These are phyloP conservation scores for Zaprionus taronus DNA, from an alignment of 1,140 invertebrate species.

Conservation along the genomic window DNA sequence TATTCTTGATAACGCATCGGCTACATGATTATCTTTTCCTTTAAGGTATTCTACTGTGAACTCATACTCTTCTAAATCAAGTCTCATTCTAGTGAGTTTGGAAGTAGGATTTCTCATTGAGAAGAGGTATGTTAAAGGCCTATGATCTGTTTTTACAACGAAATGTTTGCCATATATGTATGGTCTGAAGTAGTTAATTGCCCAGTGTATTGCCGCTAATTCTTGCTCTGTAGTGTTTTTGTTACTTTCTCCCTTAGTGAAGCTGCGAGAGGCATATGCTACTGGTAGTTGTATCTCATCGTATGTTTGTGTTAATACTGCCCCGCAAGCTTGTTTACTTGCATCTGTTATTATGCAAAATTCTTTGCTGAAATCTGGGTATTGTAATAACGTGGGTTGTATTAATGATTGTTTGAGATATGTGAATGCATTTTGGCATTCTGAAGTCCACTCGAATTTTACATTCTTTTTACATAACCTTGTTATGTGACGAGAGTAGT, in stretches of 20 bases:
- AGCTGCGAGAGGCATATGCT: slow-evolving; percentile 63
- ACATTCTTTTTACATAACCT: slow-evolving; percentile 57
- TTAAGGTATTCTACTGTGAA: slow-evolving; percentile 58
- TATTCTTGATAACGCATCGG: slow-evolving; percentile 32
- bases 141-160: slow-evolving; percentile 62
- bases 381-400: slow-evolving; percentile 66
- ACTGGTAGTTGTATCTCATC: slow-evolving; percentile 27
- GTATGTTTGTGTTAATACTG: slow-evolving; percentile 48
- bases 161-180: slow-evolving; percentile 82
- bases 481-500: slow-evolving; percentile 40
- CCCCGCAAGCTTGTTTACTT: slow-evolving; percentile 49
- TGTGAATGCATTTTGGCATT: slow-evolving; percentile 62
- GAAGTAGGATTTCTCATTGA: slow-evolving; percentile 75
- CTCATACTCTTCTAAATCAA: slow-evolving; percentile 78
- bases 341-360: slow-evolving; percentile 61
- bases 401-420: slow-evolving; percentile 54
- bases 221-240: slow-evolving; percentile 44
- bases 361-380: slow-evolving; percentile 76
- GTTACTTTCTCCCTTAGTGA: slow-evolving; percentile 67
- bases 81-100: slow-evolving; percentile 61
- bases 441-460: slow-evolving; percentile 46
- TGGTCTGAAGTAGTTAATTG: slow-evolving; percentile 82
- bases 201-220: slow-evolving; percentile 79
- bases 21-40: slow-evolving; percentile 35
- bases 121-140: slow-evolving; percentile 46